Evolutionary conservation across 2,113 vertebrate species (phyloP), one percentile per base, ranked within the genome.

Genomic region (Takifugu bimaculatus): DNA sequence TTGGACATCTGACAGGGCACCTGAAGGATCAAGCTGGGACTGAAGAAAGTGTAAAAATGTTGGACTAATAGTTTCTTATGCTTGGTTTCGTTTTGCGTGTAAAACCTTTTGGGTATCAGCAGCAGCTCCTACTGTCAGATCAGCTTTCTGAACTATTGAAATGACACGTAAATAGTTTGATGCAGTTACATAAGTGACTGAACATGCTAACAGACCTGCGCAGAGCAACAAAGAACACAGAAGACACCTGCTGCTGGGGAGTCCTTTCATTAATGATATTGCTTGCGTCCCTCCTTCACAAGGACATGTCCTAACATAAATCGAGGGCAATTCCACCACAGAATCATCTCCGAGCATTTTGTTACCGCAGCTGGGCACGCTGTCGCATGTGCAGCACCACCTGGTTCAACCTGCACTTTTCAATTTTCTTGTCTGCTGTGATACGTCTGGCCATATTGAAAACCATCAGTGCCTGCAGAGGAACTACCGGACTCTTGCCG

Each of bases 1-100:
- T 72, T 67, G 54, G 81, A 83, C 61, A 54, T 77, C 61, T 69
- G 67, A 74, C 52, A 57, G 77, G 66, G 72, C 69, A 77, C 61
- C 63, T 80, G 73, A 57, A 58, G 60, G 60, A 75, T 54, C 55
- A 70, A 6, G 29, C 29, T 32, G 9, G 12, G 28, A 42, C 14
- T 25, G 27, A 9, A 39, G 50, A 12, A 11, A 48, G 14, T 11
- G 3, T 13, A 6, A 7, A 63, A 56, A 3, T 20, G 20, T 20
- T 20, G 20, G 20, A 20, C 20, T 20, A 20, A 20, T 20, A 20
- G 20, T 20, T 20, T 20, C 20, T 20, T 20, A 20, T 20, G 20
- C 20, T 20, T 20, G 20, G 20, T 20, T 20, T 20, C 20, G 20
- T 20, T 20, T 20, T 20, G 20, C 20, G 20, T 20, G 20, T 20